These are phyloP conservation scores for Mizuhopecten yessoensis DNA, from an alignment of 1,140 invertebrate genomes.

Conservation along the genomic window DNA sequence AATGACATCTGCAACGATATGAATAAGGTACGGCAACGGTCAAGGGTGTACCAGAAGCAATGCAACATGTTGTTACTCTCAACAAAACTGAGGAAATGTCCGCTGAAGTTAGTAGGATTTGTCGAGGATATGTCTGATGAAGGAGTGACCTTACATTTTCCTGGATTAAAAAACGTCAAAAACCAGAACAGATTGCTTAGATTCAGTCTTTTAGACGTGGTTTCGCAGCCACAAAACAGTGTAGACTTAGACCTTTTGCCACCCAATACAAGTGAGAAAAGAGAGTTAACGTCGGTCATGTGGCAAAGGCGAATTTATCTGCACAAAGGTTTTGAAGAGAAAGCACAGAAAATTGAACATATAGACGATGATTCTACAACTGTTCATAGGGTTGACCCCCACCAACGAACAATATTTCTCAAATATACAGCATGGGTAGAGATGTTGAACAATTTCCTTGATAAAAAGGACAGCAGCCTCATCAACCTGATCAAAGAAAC, in stretches of 20 bases:
- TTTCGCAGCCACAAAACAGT: background rate
- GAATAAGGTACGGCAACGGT: background rate
- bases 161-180: background rate
- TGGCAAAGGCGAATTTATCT: conserved; percentile 39
- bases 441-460: background rate
- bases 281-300: background rate
- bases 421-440: conserved; percentile 34
- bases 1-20: background rate
- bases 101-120: background rate
- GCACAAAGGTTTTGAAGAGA: background rate
- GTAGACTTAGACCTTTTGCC: background rate
- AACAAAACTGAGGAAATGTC: background rate
- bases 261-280: background rate
- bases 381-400: background rate
- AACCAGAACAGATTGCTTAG: background rate
- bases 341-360: background rate
- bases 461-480: background rate
- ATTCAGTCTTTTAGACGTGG: conserved; percentile 43
- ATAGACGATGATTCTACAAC: background rate
- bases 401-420: background rate
- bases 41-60: background rate
- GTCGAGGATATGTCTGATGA: conserved; percentile 32
- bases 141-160: conserved; percentile 29
- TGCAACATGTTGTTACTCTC: background rate
- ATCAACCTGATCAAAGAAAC: background rate